These are phyloP conservation scores for Chaunax sp. DNA, from an alignment of 2,797 vertebrate species.

Conservation along the genomic window DNA sequence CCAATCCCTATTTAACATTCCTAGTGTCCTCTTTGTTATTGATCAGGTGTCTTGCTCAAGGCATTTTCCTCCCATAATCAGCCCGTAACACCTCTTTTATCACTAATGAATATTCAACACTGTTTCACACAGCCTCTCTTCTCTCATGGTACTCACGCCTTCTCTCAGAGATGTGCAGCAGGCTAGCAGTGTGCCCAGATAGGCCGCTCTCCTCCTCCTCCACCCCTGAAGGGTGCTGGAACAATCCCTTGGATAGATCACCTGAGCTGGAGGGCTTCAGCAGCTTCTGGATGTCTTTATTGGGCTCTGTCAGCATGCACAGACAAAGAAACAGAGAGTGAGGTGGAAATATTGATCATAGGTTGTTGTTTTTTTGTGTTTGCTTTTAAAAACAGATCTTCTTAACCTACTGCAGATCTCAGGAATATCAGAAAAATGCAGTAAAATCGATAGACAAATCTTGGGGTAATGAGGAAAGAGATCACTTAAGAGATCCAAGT, in stretches of 20 bases:
- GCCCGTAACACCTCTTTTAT: constrained; percentile 5
- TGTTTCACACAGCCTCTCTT: not conserved
- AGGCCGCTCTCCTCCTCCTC: constrained; percentile 86
- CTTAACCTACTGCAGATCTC: not conserved
- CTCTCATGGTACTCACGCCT: constrained; percentile 87
- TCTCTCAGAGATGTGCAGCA: constrained; percentile 93
- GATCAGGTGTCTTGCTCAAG: constrained; percentile 15
- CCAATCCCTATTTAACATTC: constrained; percentile 2
- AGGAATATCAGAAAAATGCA: not conserved
- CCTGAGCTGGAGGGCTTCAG: constrained; percentile 82
- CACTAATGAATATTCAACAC: constrained; percentile 26
- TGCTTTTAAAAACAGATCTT: not conserved
- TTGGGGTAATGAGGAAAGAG: constrained; percentile 5
- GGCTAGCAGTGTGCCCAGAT: constrained; percentile 85
- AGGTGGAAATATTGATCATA: not conserved
- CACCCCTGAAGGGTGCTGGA: constrained; percentile 67
- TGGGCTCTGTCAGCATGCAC: constrained; percentile 78
- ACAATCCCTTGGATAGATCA: constrained; percentile 79
- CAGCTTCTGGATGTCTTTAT: constrained; percentile 84
- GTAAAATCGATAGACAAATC: not conserved
- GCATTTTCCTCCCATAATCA: constrained; percentile 24
- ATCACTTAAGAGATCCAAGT: not conserved
- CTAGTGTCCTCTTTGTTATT: constrained; percentile 21
- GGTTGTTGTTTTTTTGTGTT: too few species aligned
- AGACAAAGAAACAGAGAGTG: constrained; percentile 23